Evolutionary conservation across 2,113 vertebrate species (phyloP).

Genomic region (Acanthisitta chloris): DNA sequence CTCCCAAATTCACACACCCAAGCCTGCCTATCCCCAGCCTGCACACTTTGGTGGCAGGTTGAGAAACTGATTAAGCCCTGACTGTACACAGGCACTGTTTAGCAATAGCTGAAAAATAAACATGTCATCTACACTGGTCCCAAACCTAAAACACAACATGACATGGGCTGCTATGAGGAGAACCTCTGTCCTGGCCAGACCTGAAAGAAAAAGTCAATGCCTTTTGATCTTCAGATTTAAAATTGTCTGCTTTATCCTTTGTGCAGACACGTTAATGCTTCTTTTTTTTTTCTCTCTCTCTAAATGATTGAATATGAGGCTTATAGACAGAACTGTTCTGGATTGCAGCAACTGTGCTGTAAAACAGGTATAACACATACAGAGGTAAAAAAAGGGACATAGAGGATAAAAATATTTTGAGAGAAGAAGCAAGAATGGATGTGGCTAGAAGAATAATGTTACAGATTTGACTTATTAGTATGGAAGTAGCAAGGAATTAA

Average conservation of each 20-base stretch:
- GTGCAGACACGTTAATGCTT: not conserved
- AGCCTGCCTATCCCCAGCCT: not conserved
- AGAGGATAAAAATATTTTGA: not conserved
- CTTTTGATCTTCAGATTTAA: not conserved
- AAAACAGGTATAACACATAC: not conserved
- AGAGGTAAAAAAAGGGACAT: not conserved
- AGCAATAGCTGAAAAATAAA: not conserved
- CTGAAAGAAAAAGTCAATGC: not conserved
- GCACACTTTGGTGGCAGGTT: not conserved
- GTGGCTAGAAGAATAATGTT: not conserved
- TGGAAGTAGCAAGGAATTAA: not conserved
- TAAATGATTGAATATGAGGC: not conserved
- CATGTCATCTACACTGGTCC: not conserved
- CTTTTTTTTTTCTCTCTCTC: not conserved
- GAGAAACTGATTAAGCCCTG: not conserved
- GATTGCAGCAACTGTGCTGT: not conserved
- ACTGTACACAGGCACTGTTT: not conserved
- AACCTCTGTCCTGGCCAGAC: not conserved
- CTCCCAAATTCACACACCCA: not conserved
- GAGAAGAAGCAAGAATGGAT: not conserved
- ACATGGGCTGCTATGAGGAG: accelerated
- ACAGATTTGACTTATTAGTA: not conserved
- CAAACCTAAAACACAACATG: not conserved
- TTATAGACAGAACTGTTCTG: not conserved
- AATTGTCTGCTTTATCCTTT: not conserved